A percentile compares a stretch with the other conserved stretches of the same genome.
Conservation (phyloP, 2,113 vertebrate genomes). For the Hydrochoerus hydrochaeris region DNA sequence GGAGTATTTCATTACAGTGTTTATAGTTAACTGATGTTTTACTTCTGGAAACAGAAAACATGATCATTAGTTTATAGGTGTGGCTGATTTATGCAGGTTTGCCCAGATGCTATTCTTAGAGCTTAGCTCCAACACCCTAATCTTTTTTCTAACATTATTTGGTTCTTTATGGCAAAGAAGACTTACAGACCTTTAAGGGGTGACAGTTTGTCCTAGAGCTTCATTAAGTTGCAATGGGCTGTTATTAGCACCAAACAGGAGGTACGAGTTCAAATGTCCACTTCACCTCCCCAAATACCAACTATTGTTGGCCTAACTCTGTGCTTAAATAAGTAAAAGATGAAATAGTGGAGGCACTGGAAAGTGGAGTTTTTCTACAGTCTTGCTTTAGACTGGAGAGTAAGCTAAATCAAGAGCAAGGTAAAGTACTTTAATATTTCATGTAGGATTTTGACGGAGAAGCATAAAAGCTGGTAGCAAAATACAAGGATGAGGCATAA, state of each 20-base stretch:
- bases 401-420: background rate
- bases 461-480: background rate
- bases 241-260: background rate
- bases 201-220: background rate
- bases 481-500: background rate
- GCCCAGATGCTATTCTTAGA: background rate
- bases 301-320: background rate
- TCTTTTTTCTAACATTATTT: background rate
- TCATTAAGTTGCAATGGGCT: background rate
- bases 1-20: slow-evolving; percentile 33
- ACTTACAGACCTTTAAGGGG: background rate
- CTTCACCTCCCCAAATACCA: background rate
- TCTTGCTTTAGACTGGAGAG: background rate
- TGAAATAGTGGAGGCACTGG: background rate
- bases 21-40: slow-evolving; percentile 51
- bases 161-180: background rate
- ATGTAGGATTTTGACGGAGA: slow-evolving; percentile 45
- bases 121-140: background rate
- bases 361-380: background rate
- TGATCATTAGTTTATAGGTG: background rate
- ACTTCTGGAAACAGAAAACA: slow-evolving; percentile 1
- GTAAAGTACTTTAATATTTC: background rate
- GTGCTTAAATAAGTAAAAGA: background rate
- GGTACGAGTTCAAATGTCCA: background rate
- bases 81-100: background rate